Percentiles rank a stretch among this genome's conserved stretches.
Evolutionary conservation across 2,797 vertebrate genomes (phyloP).

Genomic region (Sphenopsis melanotis): DNA sequence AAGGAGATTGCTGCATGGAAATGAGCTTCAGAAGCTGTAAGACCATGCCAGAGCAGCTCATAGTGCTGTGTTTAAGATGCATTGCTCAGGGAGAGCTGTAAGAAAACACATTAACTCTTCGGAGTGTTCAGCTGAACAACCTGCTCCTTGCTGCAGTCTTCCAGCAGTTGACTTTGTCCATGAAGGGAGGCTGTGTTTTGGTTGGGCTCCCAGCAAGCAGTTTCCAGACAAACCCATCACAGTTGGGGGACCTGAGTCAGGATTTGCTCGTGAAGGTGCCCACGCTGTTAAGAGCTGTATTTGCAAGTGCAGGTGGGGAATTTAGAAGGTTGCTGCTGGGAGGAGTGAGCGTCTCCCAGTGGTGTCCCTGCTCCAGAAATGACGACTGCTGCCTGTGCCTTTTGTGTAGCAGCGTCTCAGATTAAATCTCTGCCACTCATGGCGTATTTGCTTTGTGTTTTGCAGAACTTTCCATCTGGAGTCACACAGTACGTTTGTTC

Average conservation of each 20-base stretch:
- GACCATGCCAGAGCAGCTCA: neutral
- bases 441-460: neutral
- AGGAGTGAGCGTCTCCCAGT: slow-evolving; percentile 4
- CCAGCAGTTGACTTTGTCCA: neutral
- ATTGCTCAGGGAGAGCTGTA: neutral
- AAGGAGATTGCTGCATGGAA: neutral
- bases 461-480: slow-evolving; percentile 19
- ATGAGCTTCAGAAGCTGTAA: neutral
- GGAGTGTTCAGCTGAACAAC: neutral
- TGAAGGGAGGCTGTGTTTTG: neutral
- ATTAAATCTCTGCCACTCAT: slow-evolving; percentile 3
- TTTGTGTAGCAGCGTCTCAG: neutral
- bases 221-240: neutral
- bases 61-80: neutral
- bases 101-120: neutral
- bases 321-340: neutral
- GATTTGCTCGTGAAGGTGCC: neutral
- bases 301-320: neutral
- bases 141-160: neutral
- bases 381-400: neutral
- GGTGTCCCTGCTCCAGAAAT: neutral
- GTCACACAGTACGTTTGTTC: neutral
- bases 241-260: neutral
- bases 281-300: neutral
- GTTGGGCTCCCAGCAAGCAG: neutral